Evolutionary conservation across 1,140 invertebrate genomes (phyloP), one percentile per base, ranked within the genome.

Genomic region (Acyrthosiphon pisum): DNA sequence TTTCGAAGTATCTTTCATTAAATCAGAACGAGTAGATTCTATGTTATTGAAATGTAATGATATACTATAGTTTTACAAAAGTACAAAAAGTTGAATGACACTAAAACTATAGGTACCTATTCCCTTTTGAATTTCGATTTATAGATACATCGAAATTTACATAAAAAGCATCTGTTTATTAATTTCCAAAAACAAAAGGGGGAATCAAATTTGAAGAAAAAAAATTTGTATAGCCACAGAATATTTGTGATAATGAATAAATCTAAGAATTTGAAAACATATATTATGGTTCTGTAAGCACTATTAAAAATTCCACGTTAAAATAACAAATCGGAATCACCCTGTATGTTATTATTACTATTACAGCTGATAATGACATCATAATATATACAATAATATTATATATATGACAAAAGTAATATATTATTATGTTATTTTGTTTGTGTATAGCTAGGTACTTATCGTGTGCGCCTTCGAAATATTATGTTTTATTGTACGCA

Each of bases 391-490:
- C 41, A 44, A 83, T 83, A 37, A 23, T 83, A 41, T 37, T 22
- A 37, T 37, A 35, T 23, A 41, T 35, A 37, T 20, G 18, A 41
- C 35, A 6, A 8, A 37, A 2, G 60, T 76, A 76, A 76, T 76
- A 76, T 35, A 76, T 76, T 76, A 76, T 76, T 76, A 76, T 68
- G 18, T 76, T 76, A 76, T 76, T n/a, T 76, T n/a, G 60, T 76
- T 14, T n/a, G 60, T 30, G 18, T 50, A 11, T 50, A 18, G 44
- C 7, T 50, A 50, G 46, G 46, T 50, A 60, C 56, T 60, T 60
- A 60, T 4, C 3, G 60, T 30, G 60, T 68, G 60, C 60, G 11
- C 30, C 0, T 76, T 76, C 30, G 60, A 76, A 76, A 76, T 68
- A 56, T 23, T 56, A 76, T 76, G 60, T 76, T 76, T 76, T 76